phyloP scores from a whole-genome alignment of 92 coral and sea anemone genomes.

The Chrysogorgia sp. region DNA sequence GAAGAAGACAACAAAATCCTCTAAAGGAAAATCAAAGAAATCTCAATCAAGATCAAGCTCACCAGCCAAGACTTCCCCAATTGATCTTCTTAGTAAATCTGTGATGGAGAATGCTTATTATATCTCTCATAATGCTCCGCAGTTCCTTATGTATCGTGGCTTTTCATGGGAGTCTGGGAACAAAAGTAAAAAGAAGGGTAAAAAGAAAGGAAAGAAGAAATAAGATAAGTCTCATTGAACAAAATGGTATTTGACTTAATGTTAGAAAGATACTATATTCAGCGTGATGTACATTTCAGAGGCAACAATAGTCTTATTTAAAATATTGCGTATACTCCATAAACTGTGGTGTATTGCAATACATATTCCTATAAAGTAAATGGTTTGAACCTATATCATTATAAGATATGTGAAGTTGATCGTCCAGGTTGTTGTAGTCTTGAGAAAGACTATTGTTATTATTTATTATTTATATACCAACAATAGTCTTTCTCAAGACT shows the following conservation, averaged over 20 bases:
- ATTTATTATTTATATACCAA: too few species aligned
- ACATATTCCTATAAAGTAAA: too few species aligned
- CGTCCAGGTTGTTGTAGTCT: too few species aligned
- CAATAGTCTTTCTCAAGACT: too few species aligned
- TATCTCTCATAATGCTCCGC: slow-evolving; percentile 89
- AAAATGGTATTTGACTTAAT: background rate
- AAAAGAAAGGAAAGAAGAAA: slow-evolving; percentile 69
- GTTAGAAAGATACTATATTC: too few species aligned
- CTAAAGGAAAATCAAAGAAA: slow-evolving; percentile 74
- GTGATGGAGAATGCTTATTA: slow-evolving; percentile 99
- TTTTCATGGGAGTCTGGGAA: slow-evolving; percentile 80
- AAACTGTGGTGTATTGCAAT: too few species aligned
- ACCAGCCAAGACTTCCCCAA: slow-evolving; percentile 62
- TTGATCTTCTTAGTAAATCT: slow-evolving; percentile 84
- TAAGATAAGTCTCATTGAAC: background rate
- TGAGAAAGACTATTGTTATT: too few species aligned
- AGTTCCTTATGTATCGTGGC: slow-evolving; percentile 81
- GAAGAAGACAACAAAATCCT: slow-evolving; percentile 60
- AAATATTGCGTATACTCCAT: too few species aligned
- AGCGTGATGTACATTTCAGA: too few species aligned
- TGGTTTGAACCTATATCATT: too few species aligned
- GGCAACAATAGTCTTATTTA: too few species aligned
- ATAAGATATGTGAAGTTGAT: too few species aligned
- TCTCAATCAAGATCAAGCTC: slow-evolving; percentile 82
- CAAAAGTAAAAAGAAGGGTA: slow-evolving; percentile 67